Evolutionary conservation across 1,140 invertebrate species (phyloP).

Genomic region (Panagrolaimus sp.): DNA sequence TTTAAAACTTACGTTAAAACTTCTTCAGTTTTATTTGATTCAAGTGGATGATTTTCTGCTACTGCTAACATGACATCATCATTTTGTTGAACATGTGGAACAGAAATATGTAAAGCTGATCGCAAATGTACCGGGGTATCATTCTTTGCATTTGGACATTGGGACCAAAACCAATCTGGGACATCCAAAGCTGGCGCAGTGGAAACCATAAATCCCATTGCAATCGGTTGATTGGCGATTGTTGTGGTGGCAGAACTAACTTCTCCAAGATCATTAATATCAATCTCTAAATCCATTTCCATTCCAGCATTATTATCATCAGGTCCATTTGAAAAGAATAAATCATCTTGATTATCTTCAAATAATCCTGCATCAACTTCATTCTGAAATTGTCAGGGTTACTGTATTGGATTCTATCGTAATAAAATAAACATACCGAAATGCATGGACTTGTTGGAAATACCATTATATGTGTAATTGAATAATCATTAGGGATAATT

Average conservation of each 20-base stretch:
- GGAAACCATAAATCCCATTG: slow-evolving; percentile 91
- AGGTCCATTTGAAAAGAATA: neutral
- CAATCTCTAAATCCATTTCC: slow-evolving; percentile 22
- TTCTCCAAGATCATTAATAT: slow-evolving; percentile 14
- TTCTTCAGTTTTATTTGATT: slow-evolving; percentile 89
- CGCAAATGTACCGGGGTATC: slow-evolving; percentile 56
- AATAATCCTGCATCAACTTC: slow-evolving; percentile 11
- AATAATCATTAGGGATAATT: slow-evolving; percentile 65
- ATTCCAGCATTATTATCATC: slow-evolving; percentile 2
- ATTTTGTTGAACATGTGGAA: slow-evolving; percentile 68
- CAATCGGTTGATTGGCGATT: slow-evolving; percentile 89
- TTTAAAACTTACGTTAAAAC: slow-evolving; percentile 80
- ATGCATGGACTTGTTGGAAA: slow-evolving; percentile 73
- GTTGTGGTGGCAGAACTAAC: neutral
- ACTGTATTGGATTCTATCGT: too few species aligned
- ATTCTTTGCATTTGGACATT: slow-evolving; percentile 43
- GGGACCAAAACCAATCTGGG: slow-evolving; percentile 79
- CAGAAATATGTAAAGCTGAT: slow-evolving; percentile 90
- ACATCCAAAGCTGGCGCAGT: slow-evolving; percentile 87
- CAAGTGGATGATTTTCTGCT: slow-evolving; percentile 75
- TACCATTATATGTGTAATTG: slow-evolving; percentile 93
- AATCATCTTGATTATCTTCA: slow-evolving; percentile 23
- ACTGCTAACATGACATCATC: slow-evolving; percentile 27
- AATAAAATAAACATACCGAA: slow-evolving; percentile 32
- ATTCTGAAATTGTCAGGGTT: slow-evolving; percentile 31